Evolutionary conservation across 2,888 invertebrate species (phyloP).

Genomic region (Therioaphis trifolii): DNA sequence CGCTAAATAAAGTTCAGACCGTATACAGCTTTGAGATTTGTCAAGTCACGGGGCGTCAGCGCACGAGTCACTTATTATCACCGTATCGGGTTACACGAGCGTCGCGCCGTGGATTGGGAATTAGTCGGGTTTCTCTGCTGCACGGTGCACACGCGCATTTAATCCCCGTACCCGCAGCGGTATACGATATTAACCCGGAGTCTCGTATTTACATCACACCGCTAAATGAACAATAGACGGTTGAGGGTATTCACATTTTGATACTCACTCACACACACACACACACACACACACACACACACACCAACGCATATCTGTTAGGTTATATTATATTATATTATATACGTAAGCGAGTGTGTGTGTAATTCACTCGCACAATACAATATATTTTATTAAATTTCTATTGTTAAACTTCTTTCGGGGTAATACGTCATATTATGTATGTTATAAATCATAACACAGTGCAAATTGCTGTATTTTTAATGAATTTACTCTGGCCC

Average conservation of each 20-base stretch:
- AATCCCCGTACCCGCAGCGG: neutral
- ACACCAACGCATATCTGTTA: too few relatives aligned
- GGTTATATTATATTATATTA: too few relatives aligned
- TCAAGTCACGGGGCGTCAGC: too few relatives aligned
- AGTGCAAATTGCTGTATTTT: slow-evolving; percentile 15
- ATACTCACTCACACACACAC: neutral
- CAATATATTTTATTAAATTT: slow-evolving; percentile 39
- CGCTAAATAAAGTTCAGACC: too few relatives aligned
- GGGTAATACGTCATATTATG: neutral
- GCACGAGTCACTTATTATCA: too few relatives aligned
- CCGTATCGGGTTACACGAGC: neutral
- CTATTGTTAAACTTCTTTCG: slow-evolving; percentile 17
- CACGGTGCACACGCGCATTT: too few relatives aligned
- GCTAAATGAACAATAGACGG: neutral
- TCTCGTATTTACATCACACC: neutral
- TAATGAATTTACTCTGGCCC: slow-evolving; percentile 13
- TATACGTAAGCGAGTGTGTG: neutral
- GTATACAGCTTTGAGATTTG: too few relatives aligned
- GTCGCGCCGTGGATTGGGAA: neutral
- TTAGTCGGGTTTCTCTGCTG: neutral
- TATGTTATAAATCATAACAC: neutral
- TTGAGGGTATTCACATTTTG: slow-evolving; percentile 28
- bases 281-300: too few relatives aligned
- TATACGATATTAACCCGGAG: neutral
- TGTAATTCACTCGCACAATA: neutral